Base-by-base conservation (phyloP, 2,797 vertebrate genomes). In the Dryobates pubescens region DNA sequence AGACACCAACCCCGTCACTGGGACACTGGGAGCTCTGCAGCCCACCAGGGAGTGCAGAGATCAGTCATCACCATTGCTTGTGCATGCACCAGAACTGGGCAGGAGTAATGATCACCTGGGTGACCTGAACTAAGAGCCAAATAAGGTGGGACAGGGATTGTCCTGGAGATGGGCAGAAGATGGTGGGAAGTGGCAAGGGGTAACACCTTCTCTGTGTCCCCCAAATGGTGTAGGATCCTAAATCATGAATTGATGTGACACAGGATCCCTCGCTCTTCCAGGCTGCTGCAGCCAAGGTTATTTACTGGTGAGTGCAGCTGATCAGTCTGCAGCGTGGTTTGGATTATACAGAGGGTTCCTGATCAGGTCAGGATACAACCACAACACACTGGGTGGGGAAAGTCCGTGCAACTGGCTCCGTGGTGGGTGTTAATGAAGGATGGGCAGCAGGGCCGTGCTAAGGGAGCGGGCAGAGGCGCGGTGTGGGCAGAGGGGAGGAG, bases 311-410 rank as follows among this genome's bases (percentile, higher is more conserved):
- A 29, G 61, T 80, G 34, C 24, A 4, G 92, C 12, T 0, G 5
- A 75, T 82, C 89, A 70, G 79, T 74, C 86, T 62, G 73, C 79
- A 93, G 73, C 88, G 71, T 92, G 82, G 53, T 95, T 96, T 88
- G 83, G 69, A 89, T 96, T 90, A 86, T 32, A 73, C 0, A 0
- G 62, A 86, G 58, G 49, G 88, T n/a, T 97, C 88, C 87, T 19
- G 13, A 29, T 38, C 14, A 2, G 91, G 62, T 88, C 91, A 87
- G 89, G 68, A 82, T 22, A 73, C n/a, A 19, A 10, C 18, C 7
- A 6, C 54, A 51, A 36, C 61, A 9, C 7, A 3, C 8, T 1
- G 9, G 64, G 67, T 3, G 1, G 13, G 30, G 47, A 80, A 23
- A 18, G 34, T 17, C 74, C 5, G 0, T 19, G 36, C 5, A 17